A percentile compares a stretch with the other conserved stretches of the same genome.
Evolutionary conservation across 2,888 invertebrate genomes (phyloP).

Genomic region (Patella pellucida): DNA sequence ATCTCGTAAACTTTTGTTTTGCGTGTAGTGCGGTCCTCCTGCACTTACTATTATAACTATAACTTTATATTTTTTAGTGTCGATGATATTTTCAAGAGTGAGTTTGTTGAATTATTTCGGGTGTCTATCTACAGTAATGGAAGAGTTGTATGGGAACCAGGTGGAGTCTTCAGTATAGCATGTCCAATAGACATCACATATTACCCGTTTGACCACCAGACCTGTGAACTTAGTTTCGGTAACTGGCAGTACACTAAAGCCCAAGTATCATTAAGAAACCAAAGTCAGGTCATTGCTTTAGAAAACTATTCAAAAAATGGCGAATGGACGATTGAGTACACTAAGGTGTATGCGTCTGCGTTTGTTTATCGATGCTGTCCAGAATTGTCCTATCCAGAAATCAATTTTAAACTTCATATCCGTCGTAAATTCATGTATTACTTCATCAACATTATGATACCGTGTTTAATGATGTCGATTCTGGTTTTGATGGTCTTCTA

Average conservation of each 20-base stretch:
- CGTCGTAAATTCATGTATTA: conserved; percentile 50
- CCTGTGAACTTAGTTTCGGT: conserved; percentile 43
- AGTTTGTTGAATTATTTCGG: conserved; percentile 41
- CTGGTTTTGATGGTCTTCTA: conserved; percentile 58
- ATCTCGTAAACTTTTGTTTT: too few relatives aligned
- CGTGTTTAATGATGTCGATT: conserved; percentile 56
- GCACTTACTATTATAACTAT: too few relatives aligned
- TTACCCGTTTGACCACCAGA: conserved; percentile 52
- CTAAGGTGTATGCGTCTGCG: conserved; percentile 33
- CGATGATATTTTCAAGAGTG: conserved; percentile 42
- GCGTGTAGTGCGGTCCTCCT: too few relatives aligned
- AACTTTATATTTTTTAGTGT: conserved; percentile 34
- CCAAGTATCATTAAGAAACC: conserved; percentile 36
- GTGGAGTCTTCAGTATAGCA: conserved; percentile 45
- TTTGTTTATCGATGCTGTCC: conserved; percentile 43
- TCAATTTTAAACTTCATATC: conserved; percentile 34
- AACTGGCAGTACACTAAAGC: conserved; percentile 50
- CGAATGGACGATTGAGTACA: conserved; percentile 47
- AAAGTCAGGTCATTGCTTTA: conserved; percentile 26
- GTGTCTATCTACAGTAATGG: conserved; percentile 41
- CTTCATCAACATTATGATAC: conserved; percentile 57
- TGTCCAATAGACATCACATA: conserved; percentile 49
- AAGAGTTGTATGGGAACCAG: conserved; percentile 47
- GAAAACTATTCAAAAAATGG: conserved; percentile 47
- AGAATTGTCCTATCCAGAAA: conserved; percentile 40